Evolutionary conservation across 2,888 invertebrate species (phyloP), one percentile per base, ranked within the genome.

Genomic region (Chironomus riparius): DNA sequence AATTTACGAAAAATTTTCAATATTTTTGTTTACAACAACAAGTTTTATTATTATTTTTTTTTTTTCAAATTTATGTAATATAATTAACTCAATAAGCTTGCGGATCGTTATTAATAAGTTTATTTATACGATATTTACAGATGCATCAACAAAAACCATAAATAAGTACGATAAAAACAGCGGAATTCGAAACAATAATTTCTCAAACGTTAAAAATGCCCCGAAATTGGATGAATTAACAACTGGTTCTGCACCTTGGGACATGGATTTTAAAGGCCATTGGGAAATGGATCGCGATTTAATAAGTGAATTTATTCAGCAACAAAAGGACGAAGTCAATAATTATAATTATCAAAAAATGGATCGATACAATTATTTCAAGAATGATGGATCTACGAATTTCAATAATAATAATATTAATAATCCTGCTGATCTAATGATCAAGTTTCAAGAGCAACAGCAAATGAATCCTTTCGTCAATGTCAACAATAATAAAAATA

Each of bases 211-310:
- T 12, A 4, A 18, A 15, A 71, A 71, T 56, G 71, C 71, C 56
- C 71, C 71, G 71, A 71, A 71, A 24, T 48, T 71, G 71, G 71
- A 71, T 47, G 38, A 24, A 18, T n/a, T 18, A 56, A 56, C 38
- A 72, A 28, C 72, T 12, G 38, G 72, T 62, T 62, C 72, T 15
- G 80, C 81, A 73, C 78, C 79, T 77, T 82, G 82, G 82, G 82
- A 82, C 78, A 82, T 81, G 22, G 81, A 82, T 79, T 82, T 82
- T 75, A 81, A 81, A 77, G 82, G 82, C 38, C 80, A 81, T 77
- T 82, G 82, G 82, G 82, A 82, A 80, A 82, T 82, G 82, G 82
- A 82, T 56, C 80, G 80, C 72, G 82, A 82, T 80, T 77, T 82
- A 61, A 82, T 82, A n/a, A 80, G 81, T 76, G 82, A 82, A 78